Percentiles rank a stretch among this genome's conserved stretches.
Evolutionary conservation across 1,140 invertebrate genomes (phyloP).

Genomic region (Drosophila sproati): DNA sequence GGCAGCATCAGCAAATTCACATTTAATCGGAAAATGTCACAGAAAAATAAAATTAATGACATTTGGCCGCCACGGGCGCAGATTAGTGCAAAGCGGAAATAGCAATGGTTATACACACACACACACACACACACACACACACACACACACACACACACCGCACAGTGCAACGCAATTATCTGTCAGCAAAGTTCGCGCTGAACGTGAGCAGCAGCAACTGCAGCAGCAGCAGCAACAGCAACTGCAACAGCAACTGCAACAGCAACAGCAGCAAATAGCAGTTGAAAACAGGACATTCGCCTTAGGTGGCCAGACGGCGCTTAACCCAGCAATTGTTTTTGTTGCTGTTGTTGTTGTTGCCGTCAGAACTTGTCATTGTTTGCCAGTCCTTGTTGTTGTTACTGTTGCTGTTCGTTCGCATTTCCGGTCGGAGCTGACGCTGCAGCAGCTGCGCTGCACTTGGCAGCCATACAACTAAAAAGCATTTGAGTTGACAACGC

Average conservation of each 20-base stretch:
- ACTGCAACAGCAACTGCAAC: not conserved
- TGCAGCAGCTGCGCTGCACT: constrained; percentile 58
- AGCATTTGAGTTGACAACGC: constrained; percentile 68
- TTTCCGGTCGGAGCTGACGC: constrained; percentile 47
- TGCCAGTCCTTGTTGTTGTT: constrained; percentile 54
- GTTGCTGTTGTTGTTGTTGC: constrained; percentile 51
- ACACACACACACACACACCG: constrained; percentile 36
- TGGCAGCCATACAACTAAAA: constrained; percentile 77
- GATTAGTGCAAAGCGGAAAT: constrained; percentile 78
- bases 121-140: constrained; percentile 45
- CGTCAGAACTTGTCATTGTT: constrained; percentile 82
- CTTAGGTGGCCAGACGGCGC: constrained; percentile 36
- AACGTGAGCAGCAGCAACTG: constrained; percentile 55
- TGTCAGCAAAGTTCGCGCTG: constrained; percentile 61
- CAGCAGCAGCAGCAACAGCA: not conserved
- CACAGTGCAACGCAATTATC: constrained; percentile 75
- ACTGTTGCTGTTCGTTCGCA: constrained; percentile 37
- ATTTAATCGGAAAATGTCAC: constrained; percentile 82
- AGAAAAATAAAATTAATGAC: constrained; percentile 80
- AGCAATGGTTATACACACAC: constrained; percentile 82
- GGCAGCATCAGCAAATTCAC: constrained; percentile 65
- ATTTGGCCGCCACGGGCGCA: constrained; percentile 68
- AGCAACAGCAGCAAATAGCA: constrained; percentile 31
- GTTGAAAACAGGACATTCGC: constrained; percentile 68
- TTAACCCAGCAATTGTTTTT: constrained; percentile 42